These are phyloP conservation scores for Chloropsis cyanopogon DNA, from an alignment of 2,113 vertebrate genomes.

Conservation along the genomic window DNA sequence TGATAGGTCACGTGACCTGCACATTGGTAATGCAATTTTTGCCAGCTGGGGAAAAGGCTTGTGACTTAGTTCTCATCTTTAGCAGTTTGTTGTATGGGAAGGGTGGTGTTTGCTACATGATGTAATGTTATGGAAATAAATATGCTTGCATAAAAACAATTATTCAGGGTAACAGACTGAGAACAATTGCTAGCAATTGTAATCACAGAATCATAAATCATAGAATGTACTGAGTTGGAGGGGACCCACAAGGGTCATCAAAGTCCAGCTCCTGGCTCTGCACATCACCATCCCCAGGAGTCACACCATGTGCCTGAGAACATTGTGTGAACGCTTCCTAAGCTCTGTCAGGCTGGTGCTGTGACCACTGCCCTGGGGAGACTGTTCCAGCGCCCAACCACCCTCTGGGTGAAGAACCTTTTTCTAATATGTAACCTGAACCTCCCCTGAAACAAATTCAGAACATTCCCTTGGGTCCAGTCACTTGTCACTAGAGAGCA, in stretches of 20 bases:
- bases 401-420: background rate
- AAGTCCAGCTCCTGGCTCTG: background rate
- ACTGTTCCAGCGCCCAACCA: background rate
- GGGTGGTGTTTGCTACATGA: background rate
- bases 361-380: background rate
- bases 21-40: background rate
- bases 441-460: too few relatives aligned
- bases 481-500: background rate
- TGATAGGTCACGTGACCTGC: background rate
- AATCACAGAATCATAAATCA: background rate
- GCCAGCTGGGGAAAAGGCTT: background rate
- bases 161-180: background rate
- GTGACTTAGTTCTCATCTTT: background rate
- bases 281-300: background rate
- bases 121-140: background rate
- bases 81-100: background rate
- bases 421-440: background rate
- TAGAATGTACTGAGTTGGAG: background rate
- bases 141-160: background rate
- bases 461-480: background rate
- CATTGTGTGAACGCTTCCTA: fast-evolving
- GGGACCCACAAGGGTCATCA: background rate
- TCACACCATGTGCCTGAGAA: background rate
- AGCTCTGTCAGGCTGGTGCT: background rate
- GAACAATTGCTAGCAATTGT: background rate